Percentiles rank a stretch among this genome's conserved stretches.
These are phyloP conservation scores for Drosophila kuntzei DNA, from an alignment of 2,888 invertebrate genomes.

Conservation along the genomic window DNA sequence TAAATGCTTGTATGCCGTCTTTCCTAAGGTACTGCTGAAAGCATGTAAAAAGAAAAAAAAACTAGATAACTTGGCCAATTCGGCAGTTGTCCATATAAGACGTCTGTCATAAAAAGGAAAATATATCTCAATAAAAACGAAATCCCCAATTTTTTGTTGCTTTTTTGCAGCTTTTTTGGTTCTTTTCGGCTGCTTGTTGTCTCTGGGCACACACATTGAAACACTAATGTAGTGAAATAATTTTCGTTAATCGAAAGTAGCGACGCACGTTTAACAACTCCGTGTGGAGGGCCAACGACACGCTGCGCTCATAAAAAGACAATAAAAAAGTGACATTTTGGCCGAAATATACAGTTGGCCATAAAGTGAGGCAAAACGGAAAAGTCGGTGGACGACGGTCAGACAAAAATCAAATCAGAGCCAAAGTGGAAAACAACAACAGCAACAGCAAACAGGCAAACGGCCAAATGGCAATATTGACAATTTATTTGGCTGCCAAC, in stretches of 20 bases:
- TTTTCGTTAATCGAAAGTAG: conserved; percentile 80
- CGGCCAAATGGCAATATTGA: conserved; percentile 66
- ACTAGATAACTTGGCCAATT: conserved; percentile 47
- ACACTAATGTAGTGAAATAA: conserved; percentile 79
- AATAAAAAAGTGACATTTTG: conserved; percentile 79
- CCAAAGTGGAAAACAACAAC: conserved; percentile 62
- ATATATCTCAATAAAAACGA: conserved; percentile 60
- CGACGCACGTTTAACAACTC: conserved; percentile 73
- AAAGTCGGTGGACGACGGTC: conserved; percentile 33
- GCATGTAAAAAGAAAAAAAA: conserved; percentile 22
- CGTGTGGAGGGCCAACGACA: conserved; percentile 51
- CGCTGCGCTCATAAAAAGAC: conserved; percentile 77
- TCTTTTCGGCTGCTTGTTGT: conserved; percentile 8
- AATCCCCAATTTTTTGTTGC: conserved; percentile 45
- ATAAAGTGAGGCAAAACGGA: conserved; percentile 50
- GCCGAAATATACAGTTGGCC: conserved; percentile 63
- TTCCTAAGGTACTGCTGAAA: conserved; percentile 5
- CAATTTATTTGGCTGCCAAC: conserved; percentile 66
- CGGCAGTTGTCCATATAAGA: conserved; percentile 21
- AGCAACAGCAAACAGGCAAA: conserved; percentile 22
- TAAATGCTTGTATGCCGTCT: conserved; percentile 1
- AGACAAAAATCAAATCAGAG: conserved; percentile 70
- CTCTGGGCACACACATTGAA: conserved; percentile 46
- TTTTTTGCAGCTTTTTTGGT: conserved; percentile 10
- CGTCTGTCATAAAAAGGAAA: conserved; percentile 51